A percentile compares a stretch with the other conserved stretches of the same genome.
Evolutionary conservation across 1,140 invertebrate genomes (phyloP).

Genomic region (Microvelia longipes): DNA sequence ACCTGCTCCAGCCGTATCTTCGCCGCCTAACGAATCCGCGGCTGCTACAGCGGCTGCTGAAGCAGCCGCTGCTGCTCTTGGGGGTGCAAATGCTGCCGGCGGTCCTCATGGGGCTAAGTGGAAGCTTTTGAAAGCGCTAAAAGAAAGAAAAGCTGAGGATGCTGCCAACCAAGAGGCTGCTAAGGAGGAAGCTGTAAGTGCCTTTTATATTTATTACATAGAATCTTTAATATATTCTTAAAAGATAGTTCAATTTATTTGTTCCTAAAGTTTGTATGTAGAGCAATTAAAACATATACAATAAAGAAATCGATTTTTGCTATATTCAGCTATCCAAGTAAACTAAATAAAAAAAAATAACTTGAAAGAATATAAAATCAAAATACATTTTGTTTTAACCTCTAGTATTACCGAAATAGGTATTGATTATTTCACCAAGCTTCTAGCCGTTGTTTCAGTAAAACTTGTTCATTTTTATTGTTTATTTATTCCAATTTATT

Average conservation of each 20-base stretch:
- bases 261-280: no score
- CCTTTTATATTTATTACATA: background rate
- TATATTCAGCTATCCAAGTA: no score
- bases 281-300: no score
- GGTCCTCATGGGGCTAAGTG: constrained; percentile 61
- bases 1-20: background rate
- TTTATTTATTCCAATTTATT: no score
- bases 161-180: constrained; percentile 35
- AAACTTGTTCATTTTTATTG: no score
- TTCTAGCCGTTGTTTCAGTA: no score
- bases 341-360: no score
- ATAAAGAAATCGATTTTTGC: no score
- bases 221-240: background rate
- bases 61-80: constrained; percentile 14
- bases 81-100: constrained; percentile 30
- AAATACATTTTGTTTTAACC: no score
- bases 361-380: no score
- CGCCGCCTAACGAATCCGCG: background rate
- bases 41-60: background rate
- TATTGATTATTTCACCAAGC: no score
- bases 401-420: no score
- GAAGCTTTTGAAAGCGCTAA: constrained; percentile 74
- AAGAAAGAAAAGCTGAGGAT: constrained; percentile 75
- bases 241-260: background rate
- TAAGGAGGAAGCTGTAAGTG: constrained; percentile 6